Evolutionary conservation across 2,888 invertebrate species (phyloP).

Genomic region (Xestoiulus laeticollis): DNA sequence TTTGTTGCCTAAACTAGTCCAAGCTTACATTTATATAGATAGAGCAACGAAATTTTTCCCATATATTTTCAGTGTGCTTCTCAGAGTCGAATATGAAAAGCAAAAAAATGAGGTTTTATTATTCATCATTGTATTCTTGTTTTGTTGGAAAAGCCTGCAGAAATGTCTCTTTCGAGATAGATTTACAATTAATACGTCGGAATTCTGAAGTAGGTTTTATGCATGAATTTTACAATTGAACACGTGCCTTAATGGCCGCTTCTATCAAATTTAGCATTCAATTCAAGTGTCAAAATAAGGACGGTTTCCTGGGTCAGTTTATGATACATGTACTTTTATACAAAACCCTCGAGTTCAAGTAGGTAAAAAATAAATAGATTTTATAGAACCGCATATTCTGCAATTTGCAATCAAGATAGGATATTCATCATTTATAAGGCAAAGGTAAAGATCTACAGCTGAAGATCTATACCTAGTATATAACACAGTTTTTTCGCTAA

Average conservation of each 20-base stretch:
- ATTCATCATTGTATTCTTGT: not conserved
- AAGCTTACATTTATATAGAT: not conserved
- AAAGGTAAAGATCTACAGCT: not conserved
- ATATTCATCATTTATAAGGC: not conserved
- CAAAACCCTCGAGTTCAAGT: not conserved
- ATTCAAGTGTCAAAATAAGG: slow-evolving; percentile 36
- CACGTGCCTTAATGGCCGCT: not conserved
- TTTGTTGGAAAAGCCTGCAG: slow-evolving; percentile 7
- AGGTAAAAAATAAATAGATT: not conserved
- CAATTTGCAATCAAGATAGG: not conserved
- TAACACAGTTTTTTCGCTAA: not conserved
- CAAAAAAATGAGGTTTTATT: not conserved
- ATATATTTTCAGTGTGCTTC: not conserved
- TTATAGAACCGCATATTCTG: not conserved
- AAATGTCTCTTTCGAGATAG: not conserved
- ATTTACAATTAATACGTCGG: not conserved
- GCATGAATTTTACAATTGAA: not conserved
- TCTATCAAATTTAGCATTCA: not conserved
- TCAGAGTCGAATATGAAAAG: not conserved
- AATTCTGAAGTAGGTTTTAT: not conserved
- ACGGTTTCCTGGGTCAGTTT: slow-evolving; percentile 16
- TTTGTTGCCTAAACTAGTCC: not conserved
- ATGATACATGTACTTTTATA: not conserved
- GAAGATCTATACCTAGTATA: not conserved
- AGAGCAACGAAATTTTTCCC: not conserved